phyloP scores from a whole-genome alignment of 2,888 invertebrate genomes.

The Pseudolycoriella hygida region DNA sequence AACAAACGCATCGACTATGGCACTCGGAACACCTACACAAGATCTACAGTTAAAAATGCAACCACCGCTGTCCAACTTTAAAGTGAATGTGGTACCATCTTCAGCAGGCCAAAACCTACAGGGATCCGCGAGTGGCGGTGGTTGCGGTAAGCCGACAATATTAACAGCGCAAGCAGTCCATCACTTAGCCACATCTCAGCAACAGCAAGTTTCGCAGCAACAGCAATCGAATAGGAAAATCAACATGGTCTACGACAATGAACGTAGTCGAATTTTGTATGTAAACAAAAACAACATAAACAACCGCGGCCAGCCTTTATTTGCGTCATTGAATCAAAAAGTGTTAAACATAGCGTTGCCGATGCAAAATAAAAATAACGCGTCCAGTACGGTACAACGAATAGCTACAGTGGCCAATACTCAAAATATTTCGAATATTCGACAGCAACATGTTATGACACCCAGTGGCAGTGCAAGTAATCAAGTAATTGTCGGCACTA shows the following conservation, averaged over 20 bases:
- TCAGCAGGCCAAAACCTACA: constrained; percentile 6
- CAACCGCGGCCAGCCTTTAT: constrained; percentile 7
- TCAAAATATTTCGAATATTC: not conserved
- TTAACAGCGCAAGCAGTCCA: constrained; percentile 4
- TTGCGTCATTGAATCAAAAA: constrained; percentile 9
- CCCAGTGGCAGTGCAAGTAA: not conserved
- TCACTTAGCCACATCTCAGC: constrained; percentile 5
- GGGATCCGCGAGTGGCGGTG: constrained; percentile 12
- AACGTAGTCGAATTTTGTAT: constrained; percentile 24
- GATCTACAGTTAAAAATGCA: constrained; percentile 23
- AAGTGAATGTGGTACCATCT: constrained; percentile 25
- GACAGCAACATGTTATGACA: not conserved
- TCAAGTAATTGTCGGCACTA: constrained; percentile 6
- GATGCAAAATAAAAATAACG: constrained; percentile 8
- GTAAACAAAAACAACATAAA: constrained; percentile 19
- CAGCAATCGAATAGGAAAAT: constrained; percentile 11
- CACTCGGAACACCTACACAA: constrained; percentile 9
- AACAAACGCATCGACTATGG: not conserved
- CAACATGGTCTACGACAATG: constrained; percentile 13
- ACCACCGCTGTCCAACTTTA: constrained; percentile 23
- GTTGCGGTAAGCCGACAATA: constrained; percentile 9
- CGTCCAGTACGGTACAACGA: constrained; percentile 4
- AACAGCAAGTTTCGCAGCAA: constrained; percentile 15
- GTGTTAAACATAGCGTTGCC: constrained; percentile 9
- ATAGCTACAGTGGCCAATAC: not conserved